Conservation (phyloP, 2,888 invertebrate species). For the Scrobipalpa costella region DNA sequence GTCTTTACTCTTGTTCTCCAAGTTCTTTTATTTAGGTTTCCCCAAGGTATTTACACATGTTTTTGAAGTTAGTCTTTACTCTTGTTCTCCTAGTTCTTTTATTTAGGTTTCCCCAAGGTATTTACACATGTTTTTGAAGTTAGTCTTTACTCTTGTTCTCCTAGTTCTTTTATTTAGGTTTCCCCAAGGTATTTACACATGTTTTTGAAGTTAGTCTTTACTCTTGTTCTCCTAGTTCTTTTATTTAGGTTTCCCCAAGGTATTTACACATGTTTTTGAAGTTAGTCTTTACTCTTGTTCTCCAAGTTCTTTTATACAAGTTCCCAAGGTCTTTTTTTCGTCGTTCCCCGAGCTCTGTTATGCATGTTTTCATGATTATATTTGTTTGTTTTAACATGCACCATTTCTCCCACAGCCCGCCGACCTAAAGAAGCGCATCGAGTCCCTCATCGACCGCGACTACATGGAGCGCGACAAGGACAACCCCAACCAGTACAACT, state of each 20-base stretch:
- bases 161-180: background rate
- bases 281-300: background rate
- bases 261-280: background rate
- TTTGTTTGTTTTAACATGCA: too few species aligned
- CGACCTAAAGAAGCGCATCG: conserved; percentile 99
- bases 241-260: background rate
- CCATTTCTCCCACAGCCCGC: conserved; percentile 87
- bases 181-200: background rate
- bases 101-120: too few species aligned
- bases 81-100: too few species aligned
- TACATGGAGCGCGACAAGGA: conserved; percentile 99
- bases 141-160: too few species aligned
- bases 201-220: too few species aligned
- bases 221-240: background rate
- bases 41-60: background rate
- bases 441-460: conserved; percentile 98
- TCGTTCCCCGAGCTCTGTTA: too few species aligned
- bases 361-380: too few species aligned
- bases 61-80: too few species aligned
- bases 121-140: background rate
- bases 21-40: too few species aligned
- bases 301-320: background rate
- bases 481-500: conserved; percentile 98
- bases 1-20: too few species aligned
- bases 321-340: too few species aligned